Conservation (phyloP, 1,140 invertebrate genomes). For the Drosophila repleta region DNA sequence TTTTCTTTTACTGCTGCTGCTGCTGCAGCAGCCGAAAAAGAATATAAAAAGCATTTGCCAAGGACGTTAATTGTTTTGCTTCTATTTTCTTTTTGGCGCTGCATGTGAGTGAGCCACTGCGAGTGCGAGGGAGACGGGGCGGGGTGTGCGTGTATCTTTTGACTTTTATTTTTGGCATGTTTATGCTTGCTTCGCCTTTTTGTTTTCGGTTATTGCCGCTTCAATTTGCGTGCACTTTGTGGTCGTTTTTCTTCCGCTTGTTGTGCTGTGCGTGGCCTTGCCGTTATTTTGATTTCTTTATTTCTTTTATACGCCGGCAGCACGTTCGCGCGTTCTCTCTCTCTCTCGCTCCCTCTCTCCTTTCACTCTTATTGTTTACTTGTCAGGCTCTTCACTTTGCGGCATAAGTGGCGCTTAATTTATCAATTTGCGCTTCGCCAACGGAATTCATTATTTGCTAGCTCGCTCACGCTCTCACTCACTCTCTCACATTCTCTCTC, state of each 20-base stretch:
- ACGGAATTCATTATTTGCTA: conserved; percentile 76
- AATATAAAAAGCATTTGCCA: conserved; percentile 74
- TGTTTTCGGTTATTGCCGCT: conserved; percentile 63
- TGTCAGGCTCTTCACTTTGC: conserved; percentile 19
- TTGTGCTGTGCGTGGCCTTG: conserved; percentile 72
- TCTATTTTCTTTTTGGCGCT: conserved; percentile 72
- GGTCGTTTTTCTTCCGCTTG: conserved; percentile 49
- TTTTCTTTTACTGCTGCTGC: conserved; percentile 48
- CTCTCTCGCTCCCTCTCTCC: background rate
- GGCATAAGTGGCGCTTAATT: conserved; percentile 79
- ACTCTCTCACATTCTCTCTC: background rate
- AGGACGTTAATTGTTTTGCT: conserved; percentile 83
- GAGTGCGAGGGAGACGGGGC: conserved; percentile 1
- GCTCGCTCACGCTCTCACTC: background rate
- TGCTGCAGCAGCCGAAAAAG: conserved; percentile 54
- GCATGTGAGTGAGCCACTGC: conserved; percentile 15
- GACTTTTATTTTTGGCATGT: conserved; percentile 78
- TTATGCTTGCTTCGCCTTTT: conserved; percentile 62
- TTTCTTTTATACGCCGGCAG: conserved; percentile 30
- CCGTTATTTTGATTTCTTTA: conserved; percentile 68
- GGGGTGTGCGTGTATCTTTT: conserved; percentile 46
- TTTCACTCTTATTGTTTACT: conserved; percentile 7
- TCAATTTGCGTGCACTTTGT: conserved; percentile 78
- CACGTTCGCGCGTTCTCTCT: conserved; percentile 29
- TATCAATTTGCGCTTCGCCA: conserved; percentile 81